Percentiles rank a stretch among this genome's conserved stretches.
phyloP scores from a whole-genome alignment of 37 sponge, comb jelly and placozoan genomes.

The Geodia barretti region DNA sequence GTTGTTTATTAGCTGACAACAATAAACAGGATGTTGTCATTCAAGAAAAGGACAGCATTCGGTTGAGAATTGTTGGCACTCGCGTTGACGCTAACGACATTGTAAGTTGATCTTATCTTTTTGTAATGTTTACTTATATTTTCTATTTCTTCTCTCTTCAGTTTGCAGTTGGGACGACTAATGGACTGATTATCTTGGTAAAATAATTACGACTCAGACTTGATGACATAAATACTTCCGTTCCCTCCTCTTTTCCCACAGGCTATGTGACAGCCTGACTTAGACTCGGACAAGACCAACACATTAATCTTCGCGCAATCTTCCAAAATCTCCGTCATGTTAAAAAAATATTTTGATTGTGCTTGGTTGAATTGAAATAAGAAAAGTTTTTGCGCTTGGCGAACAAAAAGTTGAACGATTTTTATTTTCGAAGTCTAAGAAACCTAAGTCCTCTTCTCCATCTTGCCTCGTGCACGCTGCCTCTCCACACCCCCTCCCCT shows the following conservation, averaged over 20 bases:
- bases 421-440: neutral
- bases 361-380: too few species aligned
- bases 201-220: too few species aligned
- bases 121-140: neutral
- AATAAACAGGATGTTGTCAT: constrained; percentile 81
- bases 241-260: too few species aligned
- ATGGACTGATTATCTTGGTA: constrained; percentile 98
- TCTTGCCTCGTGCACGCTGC: constrained; percentile 27
- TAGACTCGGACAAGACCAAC: too few species aligned
- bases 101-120: constrained; percentile 46
- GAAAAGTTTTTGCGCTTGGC: too few species aligned
- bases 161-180: constrained; percentile 97
- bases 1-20: too few species aligned
- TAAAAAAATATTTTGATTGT: too few species aligned
- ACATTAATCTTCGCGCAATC: too few species aligned
- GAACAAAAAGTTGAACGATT: too few species aligned
- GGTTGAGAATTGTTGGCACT: constrained; percentile 93
- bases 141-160: constrained; percentile 12
- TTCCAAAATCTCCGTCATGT: too few species aligned
- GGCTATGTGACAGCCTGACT: too few species aligned
- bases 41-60: constrained; percentile 85
- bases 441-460: constrained; percentile 27
- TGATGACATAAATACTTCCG: too few species aligned
- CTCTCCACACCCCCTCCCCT: constrained; percentile 55
- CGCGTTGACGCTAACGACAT: constrained; percentile 97